Percentiles rank a stretch among this genome's conserved stretches.
Conservation (phyloP, 2,113 vertebrate species). For the Prochilodus magdalenae region DNA sequence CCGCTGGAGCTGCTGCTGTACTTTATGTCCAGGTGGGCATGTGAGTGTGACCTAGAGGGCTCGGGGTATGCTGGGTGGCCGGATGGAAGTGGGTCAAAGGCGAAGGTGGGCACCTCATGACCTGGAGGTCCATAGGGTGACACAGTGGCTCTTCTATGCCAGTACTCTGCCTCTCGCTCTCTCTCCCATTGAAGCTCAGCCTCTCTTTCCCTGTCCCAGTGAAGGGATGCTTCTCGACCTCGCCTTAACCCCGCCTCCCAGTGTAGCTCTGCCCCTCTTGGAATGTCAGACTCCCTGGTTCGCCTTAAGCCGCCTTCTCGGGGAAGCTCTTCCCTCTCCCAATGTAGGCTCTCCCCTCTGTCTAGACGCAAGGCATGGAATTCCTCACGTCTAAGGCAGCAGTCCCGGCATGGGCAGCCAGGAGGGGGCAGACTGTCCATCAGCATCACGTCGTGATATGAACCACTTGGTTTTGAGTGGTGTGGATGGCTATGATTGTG, state of each 20-base stretch:
- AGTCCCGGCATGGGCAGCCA: slow-evolving; percentile 81
- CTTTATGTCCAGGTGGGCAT: slow-evolving; percentile 81
- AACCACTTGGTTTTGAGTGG: slow-evolving; percentile 65
- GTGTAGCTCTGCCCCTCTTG: slow-evolving; percentile 67
- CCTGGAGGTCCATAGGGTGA: slow-evolving; percentile 74
- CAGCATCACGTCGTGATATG: slow-evolving; percentile 83
- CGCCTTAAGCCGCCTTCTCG: slow-evolving; percentile 70
- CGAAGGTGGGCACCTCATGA: slow-evolving; percentile 75
- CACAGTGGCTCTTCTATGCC: slow-evolving; percentile 75
- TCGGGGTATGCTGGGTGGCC: slow-evolving; percentile 78
- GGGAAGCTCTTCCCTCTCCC: slow-evolving; percentile 77
- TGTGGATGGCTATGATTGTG: slow-evolving; percentile 68
- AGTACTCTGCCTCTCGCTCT: slow-evolving; percentile 77
- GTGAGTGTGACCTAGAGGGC: slow-evolving; percentile 70
- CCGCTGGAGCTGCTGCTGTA: slow-evolving; percentile 81
- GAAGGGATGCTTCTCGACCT: slow-evolving; percentile 74
- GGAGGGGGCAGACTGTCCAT: slow-evolving; percentile 76
- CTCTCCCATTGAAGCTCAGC: slow-evolving; percentile 79
- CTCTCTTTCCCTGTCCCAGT: slow-evolving; percentile 79
- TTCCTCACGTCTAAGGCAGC: slow-evolving; percentile 76
- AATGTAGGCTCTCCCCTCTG: slow-evolving; percentile 71
- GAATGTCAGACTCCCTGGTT: slow-evolving; percentile 64
- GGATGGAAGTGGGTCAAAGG: slow-evolving; percentile 78
- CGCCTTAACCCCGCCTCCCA: slow-evolving; percentile 72
- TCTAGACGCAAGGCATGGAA: slow-evolving; percentile 80